phyloP scores from a whole-genome alignment of 2,888 invertebrate species.

The Bursaphelenchus okinawaensis region DNA sequence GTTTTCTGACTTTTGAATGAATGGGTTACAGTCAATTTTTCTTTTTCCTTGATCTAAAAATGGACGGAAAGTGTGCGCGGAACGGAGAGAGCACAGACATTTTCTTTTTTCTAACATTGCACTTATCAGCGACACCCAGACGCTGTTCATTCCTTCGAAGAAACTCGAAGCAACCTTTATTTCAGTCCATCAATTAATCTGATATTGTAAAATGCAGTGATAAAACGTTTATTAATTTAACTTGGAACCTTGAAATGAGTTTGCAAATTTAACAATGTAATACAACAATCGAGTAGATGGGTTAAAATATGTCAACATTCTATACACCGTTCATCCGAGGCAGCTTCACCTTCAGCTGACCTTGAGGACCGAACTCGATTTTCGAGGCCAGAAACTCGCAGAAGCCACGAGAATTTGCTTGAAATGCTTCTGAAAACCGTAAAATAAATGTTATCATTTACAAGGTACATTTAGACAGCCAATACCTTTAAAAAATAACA shows the following conservation, averaged over 20 bases:
- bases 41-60: not conserved
- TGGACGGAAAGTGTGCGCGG: not conserved
- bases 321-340: not conserved
- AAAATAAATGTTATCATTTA: too few relatives aligned
- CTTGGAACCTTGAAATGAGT: too few relatives aligned
- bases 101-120: not conserved
- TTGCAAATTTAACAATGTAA: not conserved
- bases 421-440: conserved; percentile 4
- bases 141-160: not conserved
- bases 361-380: not conserved
- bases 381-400: conserved; percentile 10
- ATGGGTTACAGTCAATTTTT: not conserved
- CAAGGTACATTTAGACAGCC: too few relatives aligned
- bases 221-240: too few relatives aligned
- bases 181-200: not conserved
- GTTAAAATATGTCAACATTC: not conserved
- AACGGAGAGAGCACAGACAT: not conserved
- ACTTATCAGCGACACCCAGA: not conserved
- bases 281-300: not conserved
- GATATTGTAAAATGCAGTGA: not conserved
- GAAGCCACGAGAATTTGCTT: not conserved
- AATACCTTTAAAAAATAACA: too few relatives aligned
- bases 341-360: not conserved
- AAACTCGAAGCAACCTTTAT: not conserved
- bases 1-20: not conserved